A percentile compares a stretch with the other conserved stretches of the same genome.
These are phyloP conservation scores for Aix galericulata DNA, from an alignment of 2,113 vertebrate species.

Conservation along the genomic window DNA sequence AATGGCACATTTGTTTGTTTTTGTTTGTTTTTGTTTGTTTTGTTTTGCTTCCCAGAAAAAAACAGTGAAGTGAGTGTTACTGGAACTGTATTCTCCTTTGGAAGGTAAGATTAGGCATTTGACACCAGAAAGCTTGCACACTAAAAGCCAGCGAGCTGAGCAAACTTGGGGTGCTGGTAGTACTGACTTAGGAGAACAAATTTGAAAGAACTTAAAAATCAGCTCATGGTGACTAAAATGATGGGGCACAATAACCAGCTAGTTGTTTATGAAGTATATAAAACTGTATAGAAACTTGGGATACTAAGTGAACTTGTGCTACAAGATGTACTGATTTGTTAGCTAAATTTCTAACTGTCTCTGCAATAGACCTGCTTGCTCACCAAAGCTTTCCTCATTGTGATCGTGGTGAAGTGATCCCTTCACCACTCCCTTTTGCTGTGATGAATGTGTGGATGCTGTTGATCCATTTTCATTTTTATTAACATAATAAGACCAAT, in stretches of 20 bases:
- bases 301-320: not conserved
- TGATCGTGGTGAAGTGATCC: not conserved
- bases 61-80: conserved; percentile 55
- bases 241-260: not conserved
- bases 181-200: not conserved
- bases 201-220: not conserved
- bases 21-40: conserved; percentile 31
- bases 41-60: conserved; percentile 67
- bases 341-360: not conserved
- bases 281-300: not conserved
- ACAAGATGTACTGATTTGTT: not conserved
- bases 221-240: not conserved
- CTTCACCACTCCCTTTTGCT: conserved; percentile 37
- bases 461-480: not conserved
- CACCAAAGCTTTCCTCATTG: not conserved
- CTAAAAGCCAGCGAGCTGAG: conserved; percentile 10
- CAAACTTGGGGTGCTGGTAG: not conserved
- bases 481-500: not conserved
- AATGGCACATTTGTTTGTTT: conserved; percentile 33
- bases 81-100: conserved; percentile 48
- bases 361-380: not conserved
- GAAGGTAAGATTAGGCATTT: conserved; percentile 40
- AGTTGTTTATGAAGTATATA: not conserved
- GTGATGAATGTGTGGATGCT: conserved; percentile 22
- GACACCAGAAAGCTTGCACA: conserved; percentile 2